A percentile compares a stretch with the other conserved stretches of the same genome.
Conservation (phyloP, 2,797 vertebrate species). For the Crenuchus spilurus region DNA sequence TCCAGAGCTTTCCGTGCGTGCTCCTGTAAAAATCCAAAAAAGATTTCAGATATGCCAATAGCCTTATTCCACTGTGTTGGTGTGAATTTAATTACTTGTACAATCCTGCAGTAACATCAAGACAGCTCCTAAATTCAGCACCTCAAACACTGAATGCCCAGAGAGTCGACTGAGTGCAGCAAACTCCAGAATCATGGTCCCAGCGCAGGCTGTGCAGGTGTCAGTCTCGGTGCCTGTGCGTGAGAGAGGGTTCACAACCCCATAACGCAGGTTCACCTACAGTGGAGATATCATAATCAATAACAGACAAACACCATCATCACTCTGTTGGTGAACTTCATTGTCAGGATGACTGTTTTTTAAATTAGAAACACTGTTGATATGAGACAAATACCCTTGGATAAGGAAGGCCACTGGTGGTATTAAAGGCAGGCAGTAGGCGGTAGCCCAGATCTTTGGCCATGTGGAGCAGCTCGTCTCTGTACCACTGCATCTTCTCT, state of each 20-base stretch:
- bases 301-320: not conserved
- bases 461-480: constrained; percentile 81
- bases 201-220: constrained; percentile 86
- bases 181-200: constrained; percentile 86
- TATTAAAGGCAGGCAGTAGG: constrained; percentile 85
- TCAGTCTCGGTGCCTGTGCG: constrained; percentile 83
- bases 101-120: not conserved
- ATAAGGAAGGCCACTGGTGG: constrained; percentile 85
- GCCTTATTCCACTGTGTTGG: not conserved
- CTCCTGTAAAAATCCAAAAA: constrained; percentile 62
- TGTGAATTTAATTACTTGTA: not conserved
- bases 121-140: constrained; percentile 44
- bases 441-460: constrained; percentile 82
- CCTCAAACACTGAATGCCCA: constrained; percentile 82
- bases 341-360: not conserved
- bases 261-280: constrained; percentile 83
- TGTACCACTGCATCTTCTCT: constrained; percentile 82
- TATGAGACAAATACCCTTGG: constrained; percentile 72
- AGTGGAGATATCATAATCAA: not conserved
- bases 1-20: constrained; percentile 82
- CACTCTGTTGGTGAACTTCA: not conserved
- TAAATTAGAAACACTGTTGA: not conserved
- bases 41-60: not conserved
- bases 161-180: constrained; percentile 83
- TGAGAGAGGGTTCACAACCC: constrained; percentile 79